phyloP scores from a whole-genome alignment of 2,113 vertebrate species.

The Alligator sinensis region DNA sequence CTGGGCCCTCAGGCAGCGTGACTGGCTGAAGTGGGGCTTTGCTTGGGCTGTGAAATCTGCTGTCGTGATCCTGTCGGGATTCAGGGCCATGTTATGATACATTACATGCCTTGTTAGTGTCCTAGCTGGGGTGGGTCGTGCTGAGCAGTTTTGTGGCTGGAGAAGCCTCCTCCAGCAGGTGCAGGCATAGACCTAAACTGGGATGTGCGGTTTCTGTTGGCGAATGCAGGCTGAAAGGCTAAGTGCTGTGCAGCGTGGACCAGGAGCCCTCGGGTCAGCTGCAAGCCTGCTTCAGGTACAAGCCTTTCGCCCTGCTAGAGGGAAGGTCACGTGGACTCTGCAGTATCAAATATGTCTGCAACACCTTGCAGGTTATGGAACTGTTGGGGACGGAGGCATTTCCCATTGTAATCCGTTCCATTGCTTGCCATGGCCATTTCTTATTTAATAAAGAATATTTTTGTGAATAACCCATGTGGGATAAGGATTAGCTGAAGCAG shows the following conservation, averaged over 20 bases:
- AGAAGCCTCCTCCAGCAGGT: no score
- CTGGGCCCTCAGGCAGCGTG: background rate
- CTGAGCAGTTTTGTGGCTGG: fast-evolving
- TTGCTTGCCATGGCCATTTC: fast-evolving
- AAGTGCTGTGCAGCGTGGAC: background rate
- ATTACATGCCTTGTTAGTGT: no score
- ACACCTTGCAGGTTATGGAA: background rate
- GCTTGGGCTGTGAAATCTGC: background rate
- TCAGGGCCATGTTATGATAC: background rate
- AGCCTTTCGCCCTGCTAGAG: fast-evolving
- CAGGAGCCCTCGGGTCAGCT: background rate
- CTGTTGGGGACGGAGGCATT: background rate
- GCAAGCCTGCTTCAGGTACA: background rate
- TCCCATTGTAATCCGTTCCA: fast-evolving
- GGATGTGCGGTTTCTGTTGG: background rate
- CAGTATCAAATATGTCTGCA: fast-evolving
- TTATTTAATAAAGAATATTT: background rate
- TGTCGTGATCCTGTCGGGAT: background rate
- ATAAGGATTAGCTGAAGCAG: background rate
- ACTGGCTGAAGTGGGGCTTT: background rate
- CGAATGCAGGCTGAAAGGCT: background rate
- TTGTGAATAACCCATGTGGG: fast-evolving
- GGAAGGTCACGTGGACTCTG: no score
- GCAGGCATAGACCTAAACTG: background rate
- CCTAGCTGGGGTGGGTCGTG: background rate